Evolutionary conservation across 2,888 invertebrate genomes (phyloP).

Genomic region (Tyria jacobaeae): DNA sequence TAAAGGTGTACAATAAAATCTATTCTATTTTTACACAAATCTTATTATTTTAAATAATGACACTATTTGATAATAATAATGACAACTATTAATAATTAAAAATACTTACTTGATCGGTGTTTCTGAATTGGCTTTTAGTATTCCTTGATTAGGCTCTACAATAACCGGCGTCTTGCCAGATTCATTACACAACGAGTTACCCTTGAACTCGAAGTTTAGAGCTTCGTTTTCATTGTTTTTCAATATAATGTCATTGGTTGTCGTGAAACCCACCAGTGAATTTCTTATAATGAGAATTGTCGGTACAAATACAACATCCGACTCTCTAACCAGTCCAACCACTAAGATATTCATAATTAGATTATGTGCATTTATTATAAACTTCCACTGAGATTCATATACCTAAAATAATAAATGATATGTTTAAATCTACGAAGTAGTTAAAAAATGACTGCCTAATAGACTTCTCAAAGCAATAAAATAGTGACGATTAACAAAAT

Average conservation of each 20-base stretch:
- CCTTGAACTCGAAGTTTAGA: conserved; percentile 83
- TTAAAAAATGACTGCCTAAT: too few species aligned
- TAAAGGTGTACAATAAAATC: too few species aligned
- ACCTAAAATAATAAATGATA: conserved; percentile 53
- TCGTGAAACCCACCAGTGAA: conserved; percentile 86
- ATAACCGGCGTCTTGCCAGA: conserved; percentile 81
- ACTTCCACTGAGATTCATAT: conserved; percentile 89
- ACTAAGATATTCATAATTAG: conserved; percentile 86
- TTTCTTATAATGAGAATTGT: conserved; percentile 87
- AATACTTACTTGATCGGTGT: conserved; percentile 82
- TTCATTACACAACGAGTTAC: conserved; percentile 85
- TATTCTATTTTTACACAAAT: too few species aligned
- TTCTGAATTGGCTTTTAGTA: conserved; percentile 77
- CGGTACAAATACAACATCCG: conserved; percentile 87
- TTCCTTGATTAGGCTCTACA: conserved; percentile 82
- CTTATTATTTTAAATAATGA: too few species aligned
- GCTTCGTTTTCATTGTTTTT: conserved; percentile 85
- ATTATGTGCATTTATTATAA: conserved; percentile 86
- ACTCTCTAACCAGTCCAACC: conserved; percentile 88
- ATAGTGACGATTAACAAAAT: too few species aligned
- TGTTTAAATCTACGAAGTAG: too few species aligned
- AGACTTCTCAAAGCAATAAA: too few species aligned
- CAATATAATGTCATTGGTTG: conserved; percentile 74
- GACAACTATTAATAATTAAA: neutral
- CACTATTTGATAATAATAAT: too few species aligned